A percentile compares a stretch with the other conserved stretches of the same genome.
Evolutionary conservation across 2,888 invertebrate genomes (phyloP).

Genomic region (Onchidella celtica): DNA sequence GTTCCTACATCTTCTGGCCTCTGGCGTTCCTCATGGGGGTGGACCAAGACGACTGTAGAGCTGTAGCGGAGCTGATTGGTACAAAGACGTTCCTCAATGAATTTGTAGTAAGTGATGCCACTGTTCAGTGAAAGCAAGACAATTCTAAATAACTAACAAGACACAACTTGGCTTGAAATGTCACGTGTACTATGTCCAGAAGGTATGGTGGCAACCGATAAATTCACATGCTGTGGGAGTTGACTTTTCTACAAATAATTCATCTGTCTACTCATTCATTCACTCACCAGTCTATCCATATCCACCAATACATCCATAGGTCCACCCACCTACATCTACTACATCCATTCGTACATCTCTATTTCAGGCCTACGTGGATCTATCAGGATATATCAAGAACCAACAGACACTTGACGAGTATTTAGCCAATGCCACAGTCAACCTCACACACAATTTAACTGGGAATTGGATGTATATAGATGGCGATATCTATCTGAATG

Average conservation of each 20-base stretch:
- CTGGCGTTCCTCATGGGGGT: constrained; percentile 92
- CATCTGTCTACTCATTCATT: not conserved
- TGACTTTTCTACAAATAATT: no score
- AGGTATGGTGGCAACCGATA: no score
- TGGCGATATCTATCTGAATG: constrained; percentile 50
- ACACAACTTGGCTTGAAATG: no score
- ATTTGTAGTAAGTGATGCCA: constrained; percentile 86
- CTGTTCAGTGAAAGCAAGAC: no score
- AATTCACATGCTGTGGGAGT: no score
- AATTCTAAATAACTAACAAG: no score
- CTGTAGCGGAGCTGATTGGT: constrained; percentile 91
- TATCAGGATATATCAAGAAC: constrained; percentile 79
- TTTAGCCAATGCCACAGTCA: constrained; percentile 5
- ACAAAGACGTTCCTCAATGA: constrained; percentile 95
- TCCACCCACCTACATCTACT: not conserved
- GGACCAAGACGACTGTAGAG: constrained; percentile 85
- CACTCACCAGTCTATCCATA: not conserved
- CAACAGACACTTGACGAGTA: constrained; percentile 52
- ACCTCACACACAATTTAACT: constrained; percentile 33
- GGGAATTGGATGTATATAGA: constrained; percentile 22
- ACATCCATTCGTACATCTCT: not conserved
- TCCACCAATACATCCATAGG: not conserved
- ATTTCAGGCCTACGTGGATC: constrained; percentile 85
- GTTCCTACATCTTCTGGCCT: constrained; percentile 94
- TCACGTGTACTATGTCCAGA: no score